Conservation (phyloP, 1,140 invertebrate genomes). For the Drosophila chauvacae region DNA sequence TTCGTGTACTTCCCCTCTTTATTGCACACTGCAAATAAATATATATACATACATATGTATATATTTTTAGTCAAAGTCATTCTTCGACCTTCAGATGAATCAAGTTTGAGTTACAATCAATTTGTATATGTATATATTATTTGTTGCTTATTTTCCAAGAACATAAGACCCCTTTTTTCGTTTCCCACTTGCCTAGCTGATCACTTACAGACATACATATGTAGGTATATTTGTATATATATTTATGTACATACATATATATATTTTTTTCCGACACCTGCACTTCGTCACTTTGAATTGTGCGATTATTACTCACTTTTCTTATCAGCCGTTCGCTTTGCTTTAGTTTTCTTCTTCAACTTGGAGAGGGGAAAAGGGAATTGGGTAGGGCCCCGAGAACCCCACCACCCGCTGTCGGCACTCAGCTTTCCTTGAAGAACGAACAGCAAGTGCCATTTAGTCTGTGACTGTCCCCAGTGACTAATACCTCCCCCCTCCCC, state of each 20-base stretch:
- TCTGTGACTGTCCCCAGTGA: constrained; percentile 61
- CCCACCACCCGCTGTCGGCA: not conserved
- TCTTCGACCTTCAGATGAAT: constrained; percentile 65
- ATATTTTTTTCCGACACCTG: constrained; percentile 24
- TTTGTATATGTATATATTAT: constrained; percentile 3
- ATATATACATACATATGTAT: too few species aligned
- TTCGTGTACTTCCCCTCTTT: constrained; percentile 1
- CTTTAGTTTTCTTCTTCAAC: constrained; percentile 33
- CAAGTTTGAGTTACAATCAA: constrained; percentile 49
- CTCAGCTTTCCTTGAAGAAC: constrained; percentile 3
- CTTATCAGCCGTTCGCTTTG: constrained; percentile 49
- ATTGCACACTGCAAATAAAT: not conserved
- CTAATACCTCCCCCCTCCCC: constrained; percentile 30
- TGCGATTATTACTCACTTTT: constrained; percentile 48
- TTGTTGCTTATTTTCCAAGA: constrained; percentile 20
- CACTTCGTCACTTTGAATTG: constrained; percentile 22
- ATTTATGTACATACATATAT: not conserved
- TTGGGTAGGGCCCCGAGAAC: not conserved
- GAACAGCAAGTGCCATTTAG: constrained; percentile 63
- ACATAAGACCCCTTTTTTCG: not conserved
- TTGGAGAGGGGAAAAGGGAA: not conserved
- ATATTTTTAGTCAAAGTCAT: constrained; percentile 51
- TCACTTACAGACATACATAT: not conserved
- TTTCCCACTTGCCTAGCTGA: not conserved
- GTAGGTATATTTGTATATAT: not conserved